phyloP scores from a whole-genome alignment of 2,888 invertebrate genomes.

The Leptinotarsa haldemani region DNA sequence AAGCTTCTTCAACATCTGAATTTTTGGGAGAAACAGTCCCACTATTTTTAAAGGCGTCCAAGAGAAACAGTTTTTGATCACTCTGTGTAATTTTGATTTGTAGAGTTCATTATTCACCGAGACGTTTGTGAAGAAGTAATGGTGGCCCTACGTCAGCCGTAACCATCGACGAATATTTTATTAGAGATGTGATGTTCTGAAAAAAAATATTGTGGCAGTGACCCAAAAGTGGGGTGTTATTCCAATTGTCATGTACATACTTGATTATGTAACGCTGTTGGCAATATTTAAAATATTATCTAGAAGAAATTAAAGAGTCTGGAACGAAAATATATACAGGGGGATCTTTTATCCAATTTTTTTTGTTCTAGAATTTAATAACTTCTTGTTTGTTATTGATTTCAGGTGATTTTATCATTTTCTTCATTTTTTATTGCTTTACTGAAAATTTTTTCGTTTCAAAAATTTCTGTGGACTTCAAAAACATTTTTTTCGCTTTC shows the following conservation, averaged over 20 bases:
- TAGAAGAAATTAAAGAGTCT: slow-evolving; percentile 60
- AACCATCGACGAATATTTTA: slow-evolving; percentile 33
- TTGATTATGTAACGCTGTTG: slow-evolving; percentile 59
- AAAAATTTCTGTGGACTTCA: neutral
- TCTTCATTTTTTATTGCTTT: neutral
- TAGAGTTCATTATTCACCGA: no score
- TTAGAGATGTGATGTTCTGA: slow-evolving; percentile 57
- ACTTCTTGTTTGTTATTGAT: neutral
- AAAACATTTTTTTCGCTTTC: neutral
- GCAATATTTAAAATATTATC: slow-evolving; percentile 62
- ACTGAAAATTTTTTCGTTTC: neutral
- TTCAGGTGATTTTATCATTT: neutral
- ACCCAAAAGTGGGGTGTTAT: slow-evolving; percentile 60
- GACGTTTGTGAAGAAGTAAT: neutral
- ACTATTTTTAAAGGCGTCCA: no score
- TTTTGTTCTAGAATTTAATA: neutral
- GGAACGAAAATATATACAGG: slow-evolving; percentile 59
- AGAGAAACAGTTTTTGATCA: no score
- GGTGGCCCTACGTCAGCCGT: slow-evolving; percentile 1
- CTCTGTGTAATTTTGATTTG: no score
- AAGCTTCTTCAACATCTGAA: no score
- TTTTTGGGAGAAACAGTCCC: no score
- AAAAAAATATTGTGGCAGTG: slow-evolving; percentile 29
- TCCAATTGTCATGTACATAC: slow-evolving; percentile 63
- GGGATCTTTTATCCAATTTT: slow-evolving; percentile 32